A percentile compares a stretch with the other conserved stretches of the same genome.
phyloP scores from a whole-genome alignment of 2,888 invertebrate genomes.

The Ptilodon capucinus region DNA sequence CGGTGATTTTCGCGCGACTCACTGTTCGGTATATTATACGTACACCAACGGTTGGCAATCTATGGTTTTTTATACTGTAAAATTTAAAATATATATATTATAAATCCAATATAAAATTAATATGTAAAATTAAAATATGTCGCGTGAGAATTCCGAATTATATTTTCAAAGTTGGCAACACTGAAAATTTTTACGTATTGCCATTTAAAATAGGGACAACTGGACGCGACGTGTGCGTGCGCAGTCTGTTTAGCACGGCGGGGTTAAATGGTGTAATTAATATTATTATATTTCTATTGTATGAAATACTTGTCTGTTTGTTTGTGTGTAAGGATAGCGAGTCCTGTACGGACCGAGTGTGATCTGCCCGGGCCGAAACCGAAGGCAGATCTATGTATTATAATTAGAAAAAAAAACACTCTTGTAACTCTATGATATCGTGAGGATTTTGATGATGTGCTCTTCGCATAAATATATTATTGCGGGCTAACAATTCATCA shows the following conservation, averaged over 20 bases:
- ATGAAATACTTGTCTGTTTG: conserved; percentile 24
- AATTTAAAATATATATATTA: background rate
- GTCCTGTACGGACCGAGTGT: conserved; percentile 37
- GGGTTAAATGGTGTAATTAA: conserved; percentile 33
- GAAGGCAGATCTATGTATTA: conserved; percentile 30
- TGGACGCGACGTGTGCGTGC: conserved; percentile 11
- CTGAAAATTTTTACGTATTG: conserved; percentile 15
- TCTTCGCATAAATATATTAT: too few species aligned
- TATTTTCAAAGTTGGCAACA: conserved; percentile 20
- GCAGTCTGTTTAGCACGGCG: conserved; percentile 59
- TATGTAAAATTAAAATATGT: conserved; percentile 15
- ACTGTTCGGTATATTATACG: conserved; percentile 1
- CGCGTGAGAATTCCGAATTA: conserved; percentile 31
- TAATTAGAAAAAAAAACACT: conserved; percentile 38
- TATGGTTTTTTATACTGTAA: background rate
- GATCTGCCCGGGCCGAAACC: conserved; percentile 13
- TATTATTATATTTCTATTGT: conserved; percentile 17
- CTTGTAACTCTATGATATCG: conserved; percentile 19
- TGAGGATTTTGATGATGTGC: conserved; percentile 24
- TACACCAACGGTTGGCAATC: background rate
- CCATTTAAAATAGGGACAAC: conserved; percentile 14
- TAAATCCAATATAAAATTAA: conserved; percentile 1
- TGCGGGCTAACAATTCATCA: background rate
- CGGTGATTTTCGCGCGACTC: background rate
- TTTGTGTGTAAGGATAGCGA: conserved; percentile 31